phyloP scores from a whole-genome alignment of 2,797 vertebrate species.

The Leptodactylus fallax region DNA sequence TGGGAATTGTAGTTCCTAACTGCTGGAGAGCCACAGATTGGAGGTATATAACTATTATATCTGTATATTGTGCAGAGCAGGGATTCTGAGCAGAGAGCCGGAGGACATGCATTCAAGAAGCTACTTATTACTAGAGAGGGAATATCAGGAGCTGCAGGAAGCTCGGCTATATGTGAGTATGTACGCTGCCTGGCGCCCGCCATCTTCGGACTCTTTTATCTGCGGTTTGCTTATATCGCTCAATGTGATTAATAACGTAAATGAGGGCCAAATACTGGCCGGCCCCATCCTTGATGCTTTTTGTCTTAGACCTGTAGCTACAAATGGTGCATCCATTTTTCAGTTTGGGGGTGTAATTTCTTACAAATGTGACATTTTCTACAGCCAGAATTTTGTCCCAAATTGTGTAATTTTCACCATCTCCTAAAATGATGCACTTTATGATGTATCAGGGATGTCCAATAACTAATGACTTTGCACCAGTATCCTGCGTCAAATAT shows the following conservation, averaged over 20 bases:
- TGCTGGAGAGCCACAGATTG: no score
- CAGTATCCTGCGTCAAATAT: no score
- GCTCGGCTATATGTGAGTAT: constrained; percentile 66
- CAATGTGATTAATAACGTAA: neutral
- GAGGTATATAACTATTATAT: neutral
- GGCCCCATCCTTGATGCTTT: no score
- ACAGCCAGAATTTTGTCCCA: no score
- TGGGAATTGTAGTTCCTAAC: constrained; percentile 4
- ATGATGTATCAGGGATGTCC: no score
- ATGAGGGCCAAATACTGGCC: neutral
- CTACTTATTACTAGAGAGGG: constrained; percentile 66
- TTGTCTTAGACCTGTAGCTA: no score
- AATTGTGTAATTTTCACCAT: no score
- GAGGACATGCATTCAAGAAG: constrained; percentile 63
- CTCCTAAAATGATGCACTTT: no score
- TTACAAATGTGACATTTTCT: no score
- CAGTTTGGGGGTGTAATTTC: no score
- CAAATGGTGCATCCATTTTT: neutral
- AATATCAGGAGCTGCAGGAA: constrained; percentile 62
- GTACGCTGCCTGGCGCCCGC: no score
- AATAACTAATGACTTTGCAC: no score
- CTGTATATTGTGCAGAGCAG: neutral
- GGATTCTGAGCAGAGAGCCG: neutral
- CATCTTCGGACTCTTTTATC: neutral
- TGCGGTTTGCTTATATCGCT: neutral